These are phyloP conservation scores for Pycnomerus fuliginosus DNA, from an alignment of 2,888 invertebrate species.

Conservation along the genomic window DNA sequence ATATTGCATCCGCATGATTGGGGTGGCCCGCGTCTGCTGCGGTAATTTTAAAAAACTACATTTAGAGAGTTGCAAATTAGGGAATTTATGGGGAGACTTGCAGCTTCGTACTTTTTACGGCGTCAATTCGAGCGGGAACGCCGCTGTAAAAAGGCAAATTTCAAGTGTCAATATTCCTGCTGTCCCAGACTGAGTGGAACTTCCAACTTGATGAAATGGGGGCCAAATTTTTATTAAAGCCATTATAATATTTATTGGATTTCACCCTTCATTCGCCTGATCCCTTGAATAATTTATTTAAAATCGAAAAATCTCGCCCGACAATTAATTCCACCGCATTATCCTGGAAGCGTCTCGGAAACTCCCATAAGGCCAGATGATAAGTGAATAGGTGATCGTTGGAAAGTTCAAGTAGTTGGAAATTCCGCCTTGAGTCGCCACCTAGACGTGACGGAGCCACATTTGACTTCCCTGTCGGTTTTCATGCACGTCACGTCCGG, in stretches of 20 bases:
- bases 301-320: too few species aligned
- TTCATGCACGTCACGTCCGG: constrained; percentile 45
- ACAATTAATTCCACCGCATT: constrained; percentile 11
- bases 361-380: constrained; percentile 30
- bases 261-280: constrained; percentile 9
- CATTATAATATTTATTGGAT: constrained; percentile 26
- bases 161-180: constrained; percentile 33
- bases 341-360: constrained; percentile 11
- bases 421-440: constrained; percentile 30
- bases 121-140: constrained; percentile 4
- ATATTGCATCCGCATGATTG: constrained; percentile 45
- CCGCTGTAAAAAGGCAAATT: constrained; percentile 18
- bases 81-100: constrained; percentile 7
- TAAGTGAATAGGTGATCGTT: constrained; percentile 42
- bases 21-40: constrained; percentile 26
- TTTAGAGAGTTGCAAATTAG: constrained; percentile 32
- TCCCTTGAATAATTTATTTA: constrained; percentile 16
- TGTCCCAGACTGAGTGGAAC: constrained; percentile 13
- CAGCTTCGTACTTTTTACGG: constrained; percentile 12
- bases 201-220: constrained; percentile 14
- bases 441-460: constrained; percentile 27
- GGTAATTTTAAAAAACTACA: constrained; percentile 43
- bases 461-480: constrained; percentile 29
- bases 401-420: constrained; percentile 41
- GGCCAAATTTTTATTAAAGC: constrained; percentile 23